Base-by-base conservation (phyloP, 2,797 vertebrate species). In the Cossypha polioptera region DNA sequence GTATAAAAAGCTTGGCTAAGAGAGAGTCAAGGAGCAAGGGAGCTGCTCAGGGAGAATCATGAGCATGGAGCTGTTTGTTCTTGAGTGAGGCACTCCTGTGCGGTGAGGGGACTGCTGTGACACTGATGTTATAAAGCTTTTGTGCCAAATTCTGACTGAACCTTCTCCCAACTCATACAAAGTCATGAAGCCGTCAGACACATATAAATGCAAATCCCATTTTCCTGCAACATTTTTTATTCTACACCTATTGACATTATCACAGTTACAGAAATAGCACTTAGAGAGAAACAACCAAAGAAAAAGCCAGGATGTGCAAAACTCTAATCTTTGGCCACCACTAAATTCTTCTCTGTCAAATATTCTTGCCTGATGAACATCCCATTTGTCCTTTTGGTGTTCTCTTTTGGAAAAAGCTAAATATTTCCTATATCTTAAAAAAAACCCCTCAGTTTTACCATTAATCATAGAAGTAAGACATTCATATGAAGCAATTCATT, bases 401-500 rank as follows among this genome's bases (percentile, higher is more conserved):
- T 82, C 61, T 74, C 26, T 42, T 92, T 78, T 40, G 3, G 18
- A 48, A 22, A 82, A 31, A 88, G 40, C 29, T 72, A 73, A 84
- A 45, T 20, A 16, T 54, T 88, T 79, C 26, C 13, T 33, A 2
- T 20, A 22, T 14, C 14, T 26, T 22, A 22, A n/a, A 75, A 90
- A 73, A 80, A 13, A 29, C 7, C 16, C 21, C 79, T 71, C 38
- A 20, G 17, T 82, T 88, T 87, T 73, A 40, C 28, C 66, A 88
- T 95, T 73, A 82, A 50, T 95, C 80, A 48, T 62, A 76, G n/a
- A 88, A 71, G 47, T 68, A 90, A 88, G 79, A 66, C 16, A 13
- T 92, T 84, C 47, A 53, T 51, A 69, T 31, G 51, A 95, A 94
- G 48, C 31, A 91, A 92, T 75, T 75, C 38, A 24, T 94, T 94